These are phyloP conservation scores for Macrosiphum euphorbiae DNA, from an alignment of 2,888 invertebrate genomes.

Conservation along the genomic window DNA sequence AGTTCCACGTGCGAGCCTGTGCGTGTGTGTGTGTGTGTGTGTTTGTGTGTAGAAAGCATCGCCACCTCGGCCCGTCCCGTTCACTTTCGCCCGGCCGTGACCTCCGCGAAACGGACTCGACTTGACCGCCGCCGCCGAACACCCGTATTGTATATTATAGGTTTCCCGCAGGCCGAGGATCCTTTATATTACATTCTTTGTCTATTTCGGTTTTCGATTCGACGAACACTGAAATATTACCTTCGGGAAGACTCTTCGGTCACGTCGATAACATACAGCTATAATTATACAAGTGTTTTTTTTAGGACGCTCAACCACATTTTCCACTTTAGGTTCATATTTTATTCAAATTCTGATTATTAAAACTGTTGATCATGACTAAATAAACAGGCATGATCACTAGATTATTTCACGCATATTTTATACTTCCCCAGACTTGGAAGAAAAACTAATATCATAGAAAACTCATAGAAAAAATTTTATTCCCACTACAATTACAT, in stretches of 20 bases:
- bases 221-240: not conserved
- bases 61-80: constrained; percentile 45
- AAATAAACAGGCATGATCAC: no score
- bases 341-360: no score
- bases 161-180: not conserved
- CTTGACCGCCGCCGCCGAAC: not conserved
- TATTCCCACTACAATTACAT: no score
- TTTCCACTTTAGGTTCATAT: no score
- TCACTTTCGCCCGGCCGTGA: constrained; percentile 62
- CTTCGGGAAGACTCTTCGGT: not conserved
- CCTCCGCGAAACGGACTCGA: constrained; percentile 26
- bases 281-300: no score
- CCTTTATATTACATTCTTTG: not conserved
- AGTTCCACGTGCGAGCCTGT: no score
- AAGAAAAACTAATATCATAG: no score
- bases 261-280: not conserved
- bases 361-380: no score
- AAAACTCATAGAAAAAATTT: no score
- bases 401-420: no score
- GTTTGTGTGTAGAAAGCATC: constrained; percentile 49
- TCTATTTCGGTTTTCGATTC: not conserved
- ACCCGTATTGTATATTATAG: not conserved
- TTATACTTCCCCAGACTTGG: no score
- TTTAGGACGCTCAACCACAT: no score
- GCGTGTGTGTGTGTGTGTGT: not conserved